Base-by-base conservation (phyloP, 2,888 invertebrate genomes). In the Podabrus alpinus region DNA sequence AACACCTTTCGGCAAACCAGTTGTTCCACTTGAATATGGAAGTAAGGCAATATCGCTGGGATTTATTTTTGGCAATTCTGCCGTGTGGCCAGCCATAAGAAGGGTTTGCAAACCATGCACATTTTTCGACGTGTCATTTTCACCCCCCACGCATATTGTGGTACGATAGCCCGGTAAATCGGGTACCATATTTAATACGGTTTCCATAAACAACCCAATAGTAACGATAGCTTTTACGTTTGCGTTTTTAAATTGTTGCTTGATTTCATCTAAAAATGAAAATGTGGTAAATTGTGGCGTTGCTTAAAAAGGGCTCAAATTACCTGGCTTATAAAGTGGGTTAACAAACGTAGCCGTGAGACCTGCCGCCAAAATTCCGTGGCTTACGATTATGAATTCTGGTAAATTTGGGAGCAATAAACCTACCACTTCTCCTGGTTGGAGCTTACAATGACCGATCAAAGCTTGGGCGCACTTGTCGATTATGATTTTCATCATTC, bases 1-100 rank as follows among this genome's bases (percentile, higher is more conserved):
- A 0, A 95, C 95, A 2, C 94, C 94, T 87, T 95, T 95, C 0
- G 95, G 94, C 82, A 94, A 89, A 0, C 95, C 95, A 0, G 95
- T 95, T 0, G 96, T 95, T 0, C 96, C 95, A 80, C 92, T 92
- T 1, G 92, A 92, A 85, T 91, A 92, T 0, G 92, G 92, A 62
- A 92, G 88, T 60, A 92, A 84, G 60, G 90, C 91, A 1, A 91
- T 87, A 68, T 90, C 89, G 10, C 89, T 88, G 9, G 88, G 84
- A 81, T 88, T 88, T 68, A 91, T 83, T 15, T 89, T 83, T 1
- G 89, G 88, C 59, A 89, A 79, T 66, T 87, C 85, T 11, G 87
- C 84, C 75, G 85, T 83, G 72, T 87, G 81, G 15, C 86, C 86
- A 24, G 81, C 86, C 79, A 79, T 83, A 13, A 88, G 80, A 11